Percentiles rank a stretch among this genome's conserved stretches.
These are phyloP conservation scores for Columbina picui DNA, from an alignment of 2,113 vertebrate genomes.

Conservation along the genomic window DNA sequence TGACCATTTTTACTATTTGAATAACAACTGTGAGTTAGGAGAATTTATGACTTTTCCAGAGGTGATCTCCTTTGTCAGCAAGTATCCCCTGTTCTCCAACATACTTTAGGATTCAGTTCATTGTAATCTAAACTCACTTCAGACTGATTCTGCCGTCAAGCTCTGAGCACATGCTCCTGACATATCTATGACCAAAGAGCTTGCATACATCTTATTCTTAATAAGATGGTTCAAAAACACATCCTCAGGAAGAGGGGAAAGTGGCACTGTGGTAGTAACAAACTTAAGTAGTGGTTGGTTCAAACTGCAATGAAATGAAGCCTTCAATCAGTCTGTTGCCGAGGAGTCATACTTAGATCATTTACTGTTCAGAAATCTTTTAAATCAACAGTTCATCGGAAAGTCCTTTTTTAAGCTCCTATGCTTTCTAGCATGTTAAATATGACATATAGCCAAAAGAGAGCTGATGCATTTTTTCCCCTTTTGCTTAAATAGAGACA, in stretches of 20 bases:
- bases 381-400: neutral
- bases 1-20: neutral
- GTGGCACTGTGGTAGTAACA: neutral
- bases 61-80: neutral
- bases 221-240: neutral
- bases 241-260: neutral
- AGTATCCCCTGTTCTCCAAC: rapidly evolving
- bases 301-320: neutral
- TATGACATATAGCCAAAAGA: neutral
- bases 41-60: neutral
- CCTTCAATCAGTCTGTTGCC: neutral
- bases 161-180: neutral
- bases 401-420: neutral
- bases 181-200: neutral
- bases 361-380: neutral
- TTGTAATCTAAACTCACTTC: neutral
- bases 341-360: neutral
- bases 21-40: neutral
- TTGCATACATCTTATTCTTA: neutral
- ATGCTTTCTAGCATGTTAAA: neutral
- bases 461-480: too few species aligned
- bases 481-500: neutral
- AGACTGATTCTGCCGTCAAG: neutral
- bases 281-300: neutral
- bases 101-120: neutral